Percentiles rank a stretch among this genome's conserved stretches.
Evolutionary conservation across 1,140 invertebrate genomes (phyloP).

Genomic region (Zaprionus capensis): DNA sequence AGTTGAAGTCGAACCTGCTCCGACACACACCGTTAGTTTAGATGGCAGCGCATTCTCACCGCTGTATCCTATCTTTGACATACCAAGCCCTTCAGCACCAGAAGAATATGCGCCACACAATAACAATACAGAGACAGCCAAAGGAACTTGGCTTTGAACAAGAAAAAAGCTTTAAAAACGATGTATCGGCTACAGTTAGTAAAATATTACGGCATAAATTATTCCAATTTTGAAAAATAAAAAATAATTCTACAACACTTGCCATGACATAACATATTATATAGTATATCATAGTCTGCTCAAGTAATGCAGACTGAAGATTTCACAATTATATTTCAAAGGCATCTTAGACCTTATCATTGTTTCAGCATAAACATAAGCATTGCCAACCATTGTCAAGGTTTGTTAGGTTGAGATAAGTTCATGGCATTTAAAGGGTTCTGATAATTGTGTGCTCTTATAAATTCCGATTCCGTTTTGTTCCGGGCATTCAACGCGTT

Average conservation of each 20-base stretch:
- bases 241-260: not conserved
- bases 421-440: not conserved
- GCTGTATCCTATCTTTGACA: conserved; percentile 73
- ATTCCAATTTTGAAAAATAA: not conserved
- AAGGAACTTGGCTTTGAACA: conserved; percentile 66
- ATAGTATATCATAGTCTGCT: not conserved
- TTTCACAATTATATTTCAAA: not conserved
- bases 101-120: conserved; percentile 22
- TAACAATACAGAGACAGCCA: conserved; percentile 41
- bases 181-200: not conserved
- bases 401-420: conserved; percentile 26
- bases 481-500: conserved; percentile 11
- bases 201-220: not conserved
- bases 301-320: not conserved
- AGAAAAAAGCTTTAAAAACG: not conserved
- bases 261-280: not conserved
- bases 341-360: conserved; percentile 35
- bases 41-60: conserved; percentile 63
- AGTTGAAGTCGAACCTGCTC: conserved; percentile 22
- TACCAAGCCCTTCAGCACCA: conserved; percentile 60
- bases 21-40: conserved; percentile 50
- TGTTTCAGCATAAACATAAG: conserved; percentile 22
- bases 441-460: conserved; percentile 23
- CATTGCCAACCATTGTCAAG: conserved; percentile 49
- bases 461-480: conserved; percentile 51